Evolutionary conservation across 2,888 invertebrate species (phyloP).

Genomic region (Netelia inedita): DNA sequence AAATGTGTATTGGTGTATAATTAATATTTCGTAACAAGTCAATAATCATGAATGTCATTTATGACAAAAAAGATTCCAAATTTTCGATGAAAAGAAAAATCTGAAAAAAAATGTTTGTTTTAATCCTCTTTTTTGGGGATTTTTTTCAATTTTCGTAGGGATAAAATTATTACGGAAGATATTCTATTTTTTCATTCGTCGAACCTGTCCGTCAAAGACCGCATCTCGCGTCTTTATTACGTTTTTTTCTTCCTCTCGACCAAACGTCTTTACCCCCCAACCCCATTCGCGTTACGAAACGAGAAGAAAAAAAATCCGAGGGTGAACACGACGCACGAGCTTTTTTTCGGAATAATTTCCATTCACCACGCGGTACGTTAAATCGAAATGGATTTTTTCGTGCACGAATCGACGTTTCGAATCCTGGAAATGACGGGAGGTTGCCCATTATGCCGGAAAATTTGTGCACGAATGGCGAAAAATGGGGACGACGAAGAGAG

Average conservation of each 20-base stretch:
- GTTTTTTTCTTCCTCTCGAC: not conserved
- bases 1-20: not conserved
- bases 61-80: not conserved
- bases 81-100: not conserved
- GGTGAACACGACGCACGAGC: not conserved
- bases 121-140: no score
- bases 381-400: constrained; percentile 9
- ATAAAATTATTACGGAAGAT: no score
- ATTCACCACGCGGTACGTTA: not conserved
- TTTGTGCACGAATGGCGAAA: not conserved
- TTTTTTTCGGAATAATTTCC: not conserved
- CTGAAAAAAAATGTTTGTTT: no score
- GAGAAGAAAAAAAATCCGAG: not conserved
- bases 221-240: no score
- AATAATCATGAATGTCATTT: no score
- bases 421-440: constrained; percentile 67
- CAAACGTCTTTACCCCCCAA: not conserved
- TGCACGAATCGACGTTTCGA: constrained; percentile 14
- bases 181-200: no score
- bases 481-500: constrained; percentile 1
- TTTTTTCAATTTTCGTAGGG: no score
- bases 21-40: not conserved
- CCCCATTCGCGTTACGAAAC: not conserved
- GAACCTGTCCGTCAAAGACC: no score
- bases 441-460: constrained; percentile 18